Evolutionary conservation across 2,113 vertebrate species (phyloP).

Genomic region (Noctilio leporinus): DNA sequence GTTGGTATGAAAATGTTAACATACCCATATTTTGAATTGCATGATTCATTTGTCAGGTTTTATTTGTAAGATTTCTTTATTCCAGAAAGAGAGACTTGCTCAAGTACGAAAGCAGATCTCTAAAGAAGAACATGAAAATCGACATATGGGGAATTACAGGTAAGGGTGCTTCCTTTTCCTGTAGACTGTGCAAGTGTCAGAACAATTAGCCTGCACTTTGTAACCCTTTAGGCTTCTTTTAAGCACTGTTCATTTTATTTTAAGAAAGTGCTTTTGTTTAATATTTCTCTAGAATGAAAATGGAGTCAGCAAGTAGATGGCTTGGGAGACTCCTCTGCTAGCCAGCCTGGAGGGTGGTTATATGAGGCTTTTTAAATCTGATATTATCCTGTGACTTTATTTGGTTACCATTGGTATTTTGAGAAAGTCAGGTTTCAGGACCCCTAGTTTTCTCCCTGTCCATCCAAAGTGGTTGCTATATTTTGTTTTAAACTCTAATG

Average conservation of each 20-base stretch:
- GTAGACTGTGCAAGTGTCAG: not conserved
- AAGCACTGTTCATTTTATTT: not conserved
- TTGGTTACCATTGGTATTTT: not conserved
- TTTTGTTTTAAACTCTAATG: not conserved
- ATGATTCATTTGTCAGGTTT: constrained; percentile 23
- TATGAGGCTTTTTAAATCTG: not conserved
- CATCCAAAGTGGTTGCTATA: not conserved
- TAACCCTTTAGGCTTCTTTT: not conserved
- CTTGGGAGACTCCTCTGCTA: not conserved
- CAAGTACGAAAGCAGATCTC: constrained; percentile 97
- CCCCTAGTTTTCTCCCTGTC: not conserved
- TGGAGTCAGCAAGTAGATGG: not conserved
- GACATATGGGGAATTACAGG: constrained; percentile 98
- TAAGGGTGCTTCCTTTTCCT: constrained; percentile 70
- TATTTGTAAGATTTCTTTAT: constrained; percentile 70
- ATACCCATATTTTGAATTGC: not conserved
- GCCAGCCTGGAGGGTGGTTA: not conserved
- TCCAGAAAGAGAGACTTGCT: constrained; percentile 94
- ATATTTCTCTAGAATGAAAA: not conserved
- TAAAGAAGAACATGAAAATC: constrained; percentile 94
- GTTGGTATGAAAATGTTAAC: constrained; percentile 81
- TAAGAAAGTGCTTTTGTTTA: not conserved
- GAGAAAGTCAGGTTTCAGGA: not conserved
- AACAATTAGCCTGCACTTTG: not conserved
- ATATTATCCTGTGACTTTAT: not conserved